Evolutionary conservation across 2,888 invertebrate species (phyloP), one percentile per base, ranked within the genome.

Genomic region (Cephus sareptanus): DNA sequence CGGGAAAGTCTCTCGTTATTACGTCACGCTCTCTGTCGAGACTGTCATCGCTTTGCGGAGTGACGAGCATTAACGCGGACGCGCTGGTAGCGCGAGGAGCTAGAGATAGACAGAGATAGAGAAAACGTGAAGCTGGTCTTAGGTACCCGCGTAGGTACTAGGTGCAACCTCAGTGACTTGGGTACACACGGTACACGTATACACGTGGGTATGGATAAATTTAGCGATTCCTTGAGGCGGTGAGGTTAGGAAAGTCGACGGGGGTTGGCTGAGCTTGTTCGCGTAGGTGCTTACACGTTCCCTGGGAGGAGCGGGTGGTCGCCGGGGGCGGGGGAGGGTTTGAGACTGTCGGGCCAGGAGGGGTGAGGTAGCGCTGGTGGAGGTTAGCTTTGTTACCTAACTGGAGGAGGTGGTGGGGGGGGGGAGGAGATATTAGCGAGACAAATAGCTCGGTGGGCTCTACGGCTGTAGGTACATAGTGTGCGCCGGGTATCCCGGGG

Each of bases 351-450:
- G 15, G 15, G 15, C 15, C 4, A 6, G 40, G 15, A 15, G 40
- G 40, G 40, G 4, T 40, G 40, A 15, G 78, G 76, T 77, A 77
- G 81, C 75, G 79, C 77, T 79, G 81, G 77, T 76, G 79, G 77
- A 81, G 83, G 68, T 13, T 34, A 79, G 80, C 75, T 82, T 79
- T 78, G 81, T 82, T 80, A 77, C 80, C 80, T 82, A 79, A 77
- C 73, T 74, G 40, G 80, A 73, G 81, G 82, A 81, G 70, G 78
- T 75, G 76, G 79, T 79, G 74, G 74, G 79, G 79, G 35, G 75
- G 76, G 79, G 81, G 76, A 79, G 80, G 77, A 82, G 87, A 88
- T 89, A 89, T 89, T 89, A 88, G 89, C 85, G 89, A 86, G 89
- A 89, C 89, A 89, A 89, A 89, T 89, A 88, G 89, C 85, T 85